A percentile compares a stretch with the other conserved stretches of the same genome.
phyloP scores from a whole-genome alignment of 2,113 vertebrate genomes.

The Bothrops jararaca region DNA sequence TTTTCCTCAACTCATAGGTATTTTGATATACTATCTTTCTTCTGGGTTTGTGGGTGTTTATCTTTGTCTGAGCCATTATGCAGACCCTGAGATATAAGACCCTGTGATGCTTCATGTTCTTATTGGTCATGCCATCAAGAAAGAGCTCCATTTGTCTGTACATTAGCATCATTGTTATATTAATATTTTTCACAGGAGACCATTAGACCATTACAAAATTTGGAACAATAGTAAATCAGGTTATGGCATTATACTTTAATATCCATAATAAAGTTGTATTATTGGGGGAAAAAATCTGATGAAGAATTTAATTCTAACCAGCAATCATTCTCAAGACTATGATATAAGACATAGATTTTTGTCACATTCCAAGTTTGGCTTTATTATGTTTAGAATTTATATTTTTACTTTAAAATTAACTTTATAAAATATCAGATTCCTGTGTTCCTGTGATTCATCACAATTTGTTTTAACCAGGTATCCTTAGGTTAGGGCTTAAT shows the following conservation, averaged over 20 bases:
- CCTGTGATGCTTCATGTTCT: not conserved
- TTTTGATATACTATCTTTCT: not conserved
- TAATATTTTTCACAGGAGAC: not conserved
- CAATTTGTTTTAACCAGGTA: not conserved
- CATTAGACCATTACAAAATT: not conserved
- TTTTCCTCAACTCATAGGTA: not conserved
- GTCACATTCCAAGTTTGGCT: not conserved
- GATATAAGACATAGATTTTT: not conserved
- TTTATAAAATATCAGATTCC: not conserved
- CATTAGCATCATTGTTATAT: not conserved
- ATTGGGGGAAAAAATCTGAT: not conserved
- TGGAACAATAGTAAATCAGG: not conserved
- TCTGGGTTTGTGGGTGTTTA: not conserved
- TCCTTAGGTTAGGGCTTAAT: not conserved
- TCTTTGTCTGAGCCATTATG: not conserved
- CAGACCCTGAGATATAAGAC: not conserved
- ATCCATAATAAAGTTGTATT: not conserved
- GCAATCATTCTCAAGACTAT: not conserved
- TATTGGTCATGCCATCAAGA: not conserved
- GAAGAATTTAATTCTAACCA: not conserved
- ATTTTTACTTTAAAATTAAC: not conserved
- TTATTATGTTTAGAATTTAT: not conserved
- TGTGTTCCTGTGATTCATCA: not conserved
- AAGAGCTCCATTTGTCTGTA: not conserved
- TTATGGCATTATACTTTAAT: not conserved